These are phyloP conservation scores for Desmodus rotundus DNA, from an alignment of 2,113 vertebrate species.

Conservation along the genomic window DNA sequence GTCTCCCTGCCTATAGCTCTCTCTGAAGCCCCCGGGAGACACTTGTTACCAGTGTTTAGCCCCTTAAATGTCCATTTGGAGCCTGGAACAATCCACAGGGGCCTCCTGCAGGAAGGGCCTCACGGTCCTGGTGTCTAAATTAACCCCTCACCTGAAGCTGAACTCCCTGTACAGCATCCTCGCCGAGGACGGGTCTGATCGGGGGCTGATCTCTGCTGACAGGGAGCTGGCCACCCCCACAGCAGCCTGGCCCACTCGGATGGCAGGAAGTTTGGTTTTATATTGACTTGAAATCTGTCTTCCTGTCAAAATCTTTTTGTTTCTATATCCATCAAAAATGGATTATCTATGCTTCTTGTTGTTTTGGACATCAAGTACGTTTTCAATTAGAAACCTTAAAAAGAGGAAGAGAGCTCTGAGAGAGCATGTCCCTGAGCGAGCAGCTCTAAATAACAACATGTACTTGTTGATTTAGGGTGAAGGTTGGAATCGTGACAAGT, in stretches of 20 bases:
- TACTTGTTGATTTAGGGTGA: background rate
- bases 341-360: background rate
- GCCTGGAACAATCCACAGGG: background rate
- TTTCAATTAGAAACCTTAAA: conserved; percentile 1
- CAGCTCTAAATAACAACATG: background rate
- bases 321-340: background rate
- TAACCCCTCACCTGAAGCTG: rapidly evolving
- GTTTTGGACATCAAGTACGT: conserved; percentile 34
- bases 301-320: background rate
- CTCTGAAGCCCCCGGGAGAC: background rate
- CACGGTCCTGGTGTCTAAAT: background rate
- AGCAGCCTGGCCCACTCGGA: background rate
- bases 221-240: background rate
- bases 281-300: background rate
- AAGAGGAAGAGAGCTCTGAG: background rate
- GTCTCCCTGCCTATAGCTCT: background rate
- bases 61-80: background rate
- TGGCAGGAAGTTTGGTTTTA: background rate
- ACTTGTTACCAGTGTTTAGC: background rate
- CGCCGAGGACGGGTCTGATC: rapidly evolving
- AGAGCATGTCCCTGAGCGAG: background rate
- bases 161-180: background rate
- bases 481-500: background rate
- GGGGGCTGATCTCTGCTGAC: background rate
- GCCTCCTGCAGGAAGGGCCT: background rate